Evolutionary conservation across 1,140 invertebrate species (phyloP).

Genomic region (Bombus polaris): DNA sequence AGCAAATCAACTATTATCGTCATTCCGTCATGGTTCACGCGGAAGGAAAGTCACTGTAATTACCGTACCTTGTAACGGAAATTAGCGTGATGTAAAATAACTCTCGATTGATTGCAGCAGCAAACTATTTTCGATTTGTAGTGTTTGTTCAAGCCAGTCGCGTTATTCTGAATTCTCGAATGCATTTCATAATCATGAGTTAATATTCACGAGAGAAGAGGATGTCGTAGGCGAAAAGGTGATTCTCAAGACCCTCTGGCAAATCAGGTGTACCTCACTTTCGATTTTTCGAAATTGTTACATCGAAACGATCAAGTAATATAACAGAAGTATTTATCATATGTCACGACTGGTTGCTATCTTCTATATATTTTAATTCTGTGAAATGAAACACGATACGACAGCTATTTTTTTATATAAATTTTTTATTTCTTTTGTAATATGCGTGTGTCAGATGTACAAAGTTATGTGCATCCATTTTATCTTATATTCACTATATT

Average conservation of each 20-base stretch:
- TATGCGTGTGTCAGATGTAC: slow-evolving; percentile 12
- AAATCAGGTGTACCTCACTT: slow-evolving; percentile 2
- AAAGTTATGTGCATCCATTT: not conserved
- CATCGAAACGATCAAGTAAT: not conserved
- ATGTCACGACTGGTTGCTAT: too few species aligned
- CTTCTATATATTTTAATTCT: not conserved
- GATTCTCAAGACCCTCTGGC: slow-evolving; percentile 23
- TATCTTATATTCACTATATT: not conserved
- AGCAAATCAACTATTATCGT: slow-evolving; percentile 31
- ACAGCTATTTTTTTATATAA: slow-evolving; percentile 12
- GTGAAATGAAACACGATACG: not conserved
- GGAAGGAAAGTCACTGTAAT: slow-evolving; percentile 8
- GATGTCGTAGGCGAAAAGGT: slow-evolving; percentile 30
- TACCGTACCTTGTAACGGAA: not conserved
- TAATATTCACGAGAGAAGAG: slow-evolving; percentile 30
- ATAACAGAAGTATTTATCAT: not conserved
- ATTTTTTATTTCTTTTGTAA: slow-evolving; percentile 31
- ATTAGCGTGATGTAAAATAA: not conserved
- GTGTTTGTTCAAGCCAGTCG: not conserved
- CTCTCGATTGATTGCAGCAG: not conserved
- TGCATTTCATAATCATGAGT: slow-evolving; percentile 4
- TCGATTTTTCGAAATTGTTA: not conserved
- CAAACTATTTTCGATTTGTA: not conserved
- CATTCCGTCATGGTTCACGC: not conserved
- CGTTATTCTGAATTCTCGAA: not conserved